Evolutionary conservation across 2,888 invertebrate species (phyloP), one percentile per base, ranked within the genome.

Genomic region (Emmelina monodactyla): DNA sequence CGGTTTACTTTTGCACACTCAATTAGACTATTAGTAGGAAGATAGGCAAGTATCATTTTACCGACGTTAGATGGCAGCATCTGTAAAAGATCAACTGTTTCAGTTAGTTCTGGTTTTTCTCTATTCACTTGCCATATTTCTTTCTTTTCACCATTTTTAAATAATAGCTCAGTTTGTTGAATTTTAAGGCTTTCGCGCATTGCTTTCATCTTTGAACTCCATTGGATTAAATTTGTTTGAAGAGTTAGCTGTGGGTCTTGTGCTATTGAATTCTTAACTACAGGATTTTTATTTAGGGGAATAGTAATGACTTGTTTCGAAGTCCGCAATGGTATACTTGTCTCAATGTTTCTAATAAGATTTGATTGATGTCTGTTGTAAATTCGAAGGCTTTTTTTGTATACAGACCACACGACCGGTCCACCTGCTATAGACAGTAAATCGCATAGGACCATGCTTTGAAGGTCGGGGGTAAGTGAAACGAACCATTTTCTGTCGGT

Each of bases 101-200:
- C 76, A 9, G 54, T 47, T n/a, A 42, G 49, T 37, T 76, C 75
- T 0, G 67, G 67, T 32, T 61, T 71, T 0, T 55, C 53, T 2
- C 76, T 53, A 38, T 70, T 66, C 4, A 73, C 66, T 40, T 68
- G 72, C 78, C 78, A 78, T 13, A 75, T 54, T 40, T 58, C 71
- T 31, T 46, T 53, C 13, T 54, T 67, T 2, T 58, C 57, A 10
- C 71, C 73, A 37, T 76, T 63, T 3, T 42, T 62, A 28, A 60
- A 69, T 1, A 49, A 61, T 51, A 69, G 56, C 42, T 72, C 70
- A 0, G 68, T 14, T 38, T 76, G 75, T 40, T 75, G 75, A 2
- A 78, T 39, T 34, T 75, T 76, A 14, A 68, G 51, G 31, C 44
- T 59, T 28, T 70, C 67, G 2, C 59, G 60, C 41, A 73, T 47